Evolutionary conservation across 2,888 invertebrate genomes (phyloP).

Genomic region (Tachina lurida): DNA sequence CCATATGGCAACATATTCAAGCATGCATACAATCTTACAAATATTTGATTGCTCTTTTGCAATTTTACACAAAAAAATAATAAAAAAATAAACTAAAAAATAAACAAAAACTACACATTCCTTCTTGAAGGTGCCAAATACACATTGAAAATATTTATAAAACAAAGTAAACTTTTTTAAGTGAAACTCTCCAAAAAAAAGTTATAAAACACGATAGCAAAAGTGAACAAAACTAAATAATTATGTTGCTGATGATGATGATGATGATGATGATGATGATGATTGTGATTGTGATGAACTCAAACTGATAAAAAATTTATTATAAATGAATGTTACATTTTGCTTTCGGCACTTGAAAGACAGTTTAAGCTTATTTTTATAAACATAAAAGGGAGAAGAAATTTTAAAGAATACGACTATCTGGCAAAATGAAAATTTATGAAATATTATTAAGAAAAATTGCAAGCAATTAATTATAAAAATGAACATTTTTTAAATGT

Average conservation of each 20-base stretch:
- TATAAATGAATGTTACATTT: conserved; percentile 41
- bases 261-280: conserved; percentile 18
- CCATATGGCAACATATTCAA: too few relatives aligned
- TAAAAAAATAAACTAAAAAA: too few relatives aligned
- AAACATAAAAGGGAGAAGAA: not conserved
- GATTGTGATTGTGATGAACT: conserved; percentile 33
- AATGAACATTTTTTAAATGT: not conserved
- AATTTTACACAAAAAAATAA: too few relatives aligned
- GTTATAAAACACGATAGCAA: not conserved
- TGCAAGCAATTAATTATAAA: conserved; percentile 28
- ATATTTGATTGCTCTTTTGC: too few relatives aligned
- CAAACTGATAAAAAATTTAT: conserved; percentile 29
- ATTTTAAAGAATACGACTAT: not conserved
- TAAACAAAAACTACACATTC: too few relatives aligned
- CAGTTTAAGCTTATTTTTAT: not conserved
- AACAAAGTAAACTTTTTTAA: not conserved
- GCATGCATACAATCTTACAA: too few relatives aligned
- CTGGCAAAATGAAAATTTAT: not conserved
- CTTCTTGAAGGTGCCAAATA: too few relatives aligned
- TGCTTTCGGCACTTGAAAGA: conserved; percentile 50
- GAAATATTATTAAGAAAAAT: conserved; percentile 26
- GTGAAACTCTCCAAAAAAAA: not conserved
- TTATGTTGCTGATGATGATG: not conserved
- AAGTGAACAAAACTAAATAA: not conserved
- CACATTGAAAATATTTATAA: not conserved